Base-by-base conservation (phyloP, 2,113 vertebrate species). In the Gymnogyps californianus region DNA sequence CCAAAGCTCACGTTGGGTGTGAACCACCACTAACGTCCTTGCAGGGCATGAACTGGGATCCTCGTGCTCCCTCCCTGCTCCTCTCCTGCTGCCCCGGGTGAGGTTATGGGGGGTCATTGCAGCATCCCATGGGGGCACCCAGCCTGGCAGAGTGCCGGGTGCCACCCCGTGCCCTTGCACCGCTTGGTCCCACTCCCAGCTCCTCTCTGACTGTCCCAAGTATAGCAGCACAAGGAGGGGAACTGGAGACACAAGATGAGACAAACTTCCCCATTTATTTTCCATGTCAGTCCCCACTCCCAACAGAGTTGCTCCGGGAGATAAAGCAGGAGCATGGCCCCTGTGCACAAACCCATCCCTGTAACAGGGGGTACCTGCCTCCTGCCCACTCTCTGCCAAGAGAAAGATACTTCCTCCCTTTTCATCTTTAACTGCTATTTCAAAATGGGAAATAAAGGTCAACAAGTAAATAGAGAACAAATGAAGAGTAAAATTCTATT, bases 21-120 rank as follows among this genome's bases (percentile, higher is more conserved):
- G 77, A 89, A 15, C 31, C 38, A 58, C 46, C 24, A 18, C 26
- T 15, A 32, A 7, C 2, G 6, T 11, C 55, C 64, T 46, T 16
- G 25, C 47, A 62, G 57, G 57, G 38, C 46, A 51, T 8, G 31
- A 26, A 25, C 28, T 22, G 49, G 24, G 44, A 42, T 47, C 29
- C 44, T 61, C 3, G 4, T 20, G 52, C 26, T 32, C 13, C 36
- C 21, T 78, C 22, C 31, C 61, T 13, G 13, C 2, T 11, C 2
- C 44, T 13, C 13, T 87, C 31, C 61, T 72, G 59, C 18, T 1
- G 1, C 10, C 2, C 44, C 1, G 3, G n/a, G 5, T 0, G 3
- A 32, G 61, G 28, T 16, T 21, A 8, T 6, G 42, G 62, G 49
- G 40, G 7, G 13, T 11, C 54, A 16, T 4, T 67, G 47, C 61